These are phyloP conservation scores for Psylliodes chrysocephalus DNA, from an alignment of 2,888 invertebrate genomes.

Conservation along the genomic window DNA sequence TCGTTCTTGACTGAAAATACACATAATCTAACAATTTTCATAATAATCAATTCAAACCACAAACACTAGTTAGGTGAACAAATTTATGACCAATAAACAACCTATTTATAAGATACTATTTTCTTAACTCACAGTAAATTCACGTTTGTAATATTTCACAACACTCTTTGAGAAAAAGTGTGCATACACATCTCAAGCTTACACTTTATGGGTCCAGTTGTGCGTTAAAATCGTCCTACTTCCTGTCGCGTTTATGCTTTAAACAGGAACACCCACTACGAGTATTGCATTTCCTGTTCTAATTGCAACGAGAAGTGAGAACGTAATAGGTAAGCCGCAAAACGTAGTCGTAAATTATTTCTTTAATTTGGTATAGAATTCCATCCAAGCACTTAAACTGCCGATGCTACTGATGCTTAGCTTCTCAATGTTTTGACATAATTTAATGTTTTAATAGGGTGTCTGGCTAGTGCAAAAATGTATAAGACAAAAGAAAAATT, in stretches of 20 bases:
- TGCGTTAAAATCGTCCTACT: slow-evolving; percentile 14
- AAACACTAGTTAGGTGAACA: background rate
- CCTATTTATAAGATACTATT: slow-evolving; percentile 1
- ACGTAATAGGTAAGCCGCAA: background rate
- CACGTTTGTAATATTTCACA: background rate
- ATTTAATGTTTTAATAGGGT: too few species aligned
- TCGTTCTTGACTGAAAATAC: too few species aligned
- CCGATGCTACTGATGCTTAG: too few species aligned
- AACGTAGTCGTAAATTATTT: background rate
- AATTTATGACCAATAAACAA: background rate
- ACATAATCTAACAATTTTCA: too few species aligned
- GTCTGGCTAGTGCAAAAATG: too few species aligned
- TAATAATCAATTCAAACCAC: too few species aligned
- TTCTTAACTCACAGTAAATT: background rate
- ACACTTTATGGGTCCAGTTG: slow-evolving; percentile 3
- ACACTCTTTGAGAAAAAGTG: background rate
- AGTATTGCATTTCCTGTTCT: slow-evolving; percentile 2
- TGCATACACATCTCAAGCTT: background rate
- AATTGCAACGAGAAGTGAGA: slow-evolving; percentile 1
- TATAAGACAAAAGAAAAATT: too few species aligned
- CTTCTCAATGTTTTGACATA: too few species aligned
- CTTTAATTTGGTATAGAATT: background rate
- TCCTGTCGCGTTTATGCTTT: slow-evolving; percentile 17
- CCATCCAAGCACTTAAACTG: too few species aligned
- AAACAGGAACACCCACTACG: slow-evolving; percentile 24